Conservation (phyloP, 2,113 vertebrate species). For the Calidris pugnax region DNA sequence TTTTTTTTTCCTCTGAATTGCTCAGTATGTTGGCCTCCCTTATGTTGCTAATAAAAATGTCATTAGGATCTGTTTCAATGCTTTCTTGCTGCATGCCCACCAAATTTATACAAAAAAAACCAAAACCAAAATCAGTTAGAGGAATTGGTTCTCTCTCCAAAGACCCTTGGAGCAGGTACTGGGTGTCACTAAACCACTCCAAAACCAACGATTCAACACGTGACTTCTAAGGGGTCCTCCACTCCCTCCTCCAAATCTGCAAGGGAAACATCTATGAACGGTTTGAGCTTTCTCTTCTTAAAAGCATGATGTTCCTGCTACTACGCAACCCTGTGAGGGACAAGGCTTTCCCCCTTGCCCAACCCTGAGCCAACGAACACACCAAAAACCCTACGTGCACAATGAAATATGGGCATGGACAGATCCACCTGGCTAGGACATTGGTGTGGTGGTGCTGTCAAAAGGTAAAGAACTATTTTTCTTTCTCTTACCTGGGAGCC, state of each 20-base stretch:
- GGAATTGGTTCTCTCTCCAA: background rate
- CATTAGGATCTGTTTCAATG: background rate
- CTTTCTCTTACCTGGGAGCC: background rate
- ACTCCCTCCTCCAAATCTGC: background rate
- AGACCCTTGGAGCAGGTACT: background rate
- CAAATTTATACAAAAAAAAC: background rate
- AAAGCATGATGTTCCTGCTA: background rate
- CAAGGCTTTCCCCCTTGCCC: accelerated
- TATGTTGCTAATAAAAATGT: background rate
- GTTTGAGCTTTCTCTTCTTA: background rate
- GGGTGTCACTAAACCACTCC: background rate
- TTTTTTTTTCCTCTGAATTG: background rate
- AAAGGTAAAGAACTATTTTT: background rate
- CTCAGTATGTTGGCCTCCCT: background rate
- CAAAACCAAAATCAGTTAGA: too few species aligned
- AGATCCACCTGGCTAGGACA: background rate
- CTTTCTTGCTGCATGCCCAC: background rate
- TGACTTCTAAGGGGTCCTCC: background rate
- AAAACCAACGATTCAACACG: background rate
- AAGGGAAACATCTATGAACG: background rate
- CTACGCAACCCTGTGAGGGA: accelerated
- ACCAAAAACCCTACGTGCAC: background rate
- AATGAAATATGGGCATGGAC: background rate
- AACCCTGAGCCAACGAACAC: accelerated
- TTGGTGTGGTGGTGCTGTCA: background rate